Base-by-base conservation (phyloP, 2,888 invertebrate species). In the Catotricha subobsoleta region DNA sequence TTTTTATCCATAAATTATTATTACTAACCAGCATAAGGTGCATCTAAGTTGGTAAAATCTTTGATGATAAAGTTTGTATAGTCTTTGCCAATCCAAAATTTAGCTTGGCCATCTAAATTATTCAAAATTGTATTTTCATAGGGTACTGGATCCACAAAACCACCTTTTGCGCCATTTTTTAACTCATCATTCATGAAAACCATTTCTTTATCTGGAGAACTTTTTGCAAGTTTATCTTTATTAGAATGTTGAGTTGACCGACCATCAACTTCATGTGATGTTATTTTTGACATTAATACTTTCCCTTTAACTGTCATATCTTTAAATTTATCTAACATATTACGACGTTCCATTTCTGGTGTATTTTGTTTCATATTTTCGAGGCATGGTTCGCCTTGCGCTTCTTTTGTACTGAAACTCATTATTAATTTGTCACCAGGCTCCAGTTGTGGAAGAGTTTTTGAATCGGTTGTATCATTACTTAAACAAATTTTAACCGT, bases 41-140 rank as follows among this genome's bases (percentile, higher is more conserved):
- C 72, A 55, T 92, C 84, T 45, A 94, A 70, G 61, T 87, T 80
- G 45, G 75, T 78, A 59, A 94, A 91, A 64, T 95, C 95, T 59
- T 92, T 91, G 45, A 87, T 81, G 47, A 95, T 94, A 58, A 94
- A 94, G 65, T 95, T 95, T 1, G 80, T 80, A 54, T 95, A 95
- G 58, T 95, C 94, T 62, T 95, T 95, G 44, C 94, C 94, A 37
- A 90, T 76, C 94, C 94, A 95, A 40, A 86, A 66, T 55, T 91
- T 91, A 0, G 83, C 76, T 40, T 79, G 77, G 1, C 82, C 81
- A 51, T 75, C 72, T 42, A 54, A 59, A 38, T 57, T 52, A 15
- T 51, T 53, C 29, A 56, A 47, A 36, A 60, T 49, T 46, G 55
- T 46, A 1, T 54, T 57, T 48, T 52, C 54, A 46, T 49, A 50